A percentile compares a stretch with the other conserved stretches of the same genome.
These are phyloP conservation scores for Chaetophractus vellerosus DNA, from an alignment of 2,797 vertebrate species.

Conservation along the genomic window DNA sequence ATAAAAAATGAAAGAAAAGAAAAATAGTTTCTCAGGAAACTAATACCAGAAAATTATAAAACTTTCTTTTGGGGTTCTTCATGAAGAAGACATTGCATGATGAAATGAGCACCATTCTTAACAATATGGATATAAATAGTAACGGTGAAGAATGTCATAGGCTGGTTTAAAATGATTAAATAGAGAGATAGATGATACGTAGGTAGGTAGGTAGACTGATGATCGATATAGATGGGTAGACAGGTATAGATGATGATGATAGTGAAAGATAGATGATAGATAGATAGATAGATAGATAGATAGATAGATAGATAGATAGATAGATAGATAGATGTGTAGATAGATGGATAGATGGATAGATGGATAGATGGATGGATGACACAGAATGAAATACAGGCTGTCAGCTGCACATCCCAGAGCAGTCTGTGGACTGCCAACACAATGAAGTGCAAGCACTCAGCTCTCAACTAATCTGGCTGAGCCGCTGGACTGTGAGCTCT, in stretches of 20 bases:
- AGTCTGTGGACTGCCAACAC: neutral
- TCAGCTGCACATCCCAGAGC: neutral
- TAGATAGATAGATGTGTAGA: no score
- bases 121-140: no score
- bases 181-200: no score
- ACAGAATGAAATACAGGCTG: neutral
- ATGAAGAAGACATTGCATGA: neutral
- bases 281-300: no score
- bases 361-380: no score
- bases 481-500: neutral
- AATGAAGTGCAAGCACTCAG: neutral
- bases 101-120: neutral
- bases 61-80: neutral
- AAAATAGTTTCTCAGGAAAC: neutral
- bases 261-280: no score
- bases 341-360: no score
- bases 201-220: no score
- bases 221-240: no score
- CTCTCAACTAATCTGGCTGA: neutral
- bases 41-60: neutral
- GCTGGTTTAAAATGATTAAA: neutral
- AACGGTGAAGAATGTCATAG: neutral
- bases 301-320: no score
- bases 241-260: no score
- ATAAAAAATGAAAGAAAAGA: neutral